Evolutionary conservation across 2,113 vertebrate genomes (phyloP).

Genomic region (Podarcis raffonei): DNA sequence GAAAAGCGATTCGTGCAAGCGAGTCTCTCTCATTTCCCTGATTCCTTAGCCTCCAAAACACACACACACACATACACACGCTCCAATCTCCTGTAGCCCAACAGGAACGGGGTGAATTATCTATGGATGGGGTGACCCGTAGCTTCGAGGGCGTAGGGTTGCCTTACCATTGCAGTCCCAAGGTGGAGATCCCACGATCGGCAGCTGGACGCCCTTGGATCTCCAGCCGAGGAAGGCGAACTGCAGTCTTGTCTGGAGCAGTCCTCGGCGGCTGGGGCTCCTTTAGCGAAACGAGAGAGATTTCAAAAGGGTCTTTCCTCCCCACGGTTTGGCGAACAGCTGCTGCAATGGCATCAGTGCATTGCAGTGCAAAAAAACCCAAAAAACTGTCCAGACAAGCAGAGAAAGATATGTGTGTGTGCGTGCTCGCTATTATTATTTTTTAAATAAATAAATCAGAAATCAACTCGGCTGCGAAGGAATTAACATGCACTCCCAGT

Average conservation of each 20-base stretch:
- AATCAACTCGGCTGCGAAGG: not conserved
- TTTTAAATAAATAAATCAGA: not conserved
- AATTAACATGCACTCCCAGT: not conserved
- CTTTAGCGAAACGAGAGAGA: not conserved
- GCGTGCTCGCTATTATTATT: not conserved
- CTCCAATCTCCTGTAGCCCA: not conserved
- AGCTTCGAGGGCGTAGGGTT: not conserved
- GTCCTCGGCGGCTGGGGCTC: not conserved
- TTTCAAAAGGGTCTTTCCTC: not conserved
- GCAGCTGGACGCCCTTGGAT: not conserved
- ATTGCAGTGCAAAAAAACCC: too few relatives aligned
- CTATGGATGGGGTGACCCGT: accelerated
- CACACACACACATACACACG: too few relatives aligned
- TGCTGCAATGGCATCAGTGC: not conserved
- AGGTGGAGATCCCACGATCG: not conserved
- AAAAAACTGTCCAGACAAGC: not conserved
- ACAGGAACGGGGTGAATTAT: accelerated
- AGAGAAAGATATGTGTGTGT: not conserved
- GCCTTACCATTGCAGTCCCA: not conserved
- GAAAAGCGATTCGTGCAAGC: not conserved
- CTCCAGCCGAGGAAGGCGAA: not conserved
- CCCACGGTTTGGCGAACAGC: not conserved
- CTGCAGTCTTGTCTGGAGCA: not conserved
- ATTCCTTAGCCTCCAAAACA: too few relatives aligned
- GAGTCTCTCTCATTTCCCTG: not conserved